phyloP scores from a whole-genome alignment of 2,797 vertebrate genomes.

The Balearica regulorum region DNA sequence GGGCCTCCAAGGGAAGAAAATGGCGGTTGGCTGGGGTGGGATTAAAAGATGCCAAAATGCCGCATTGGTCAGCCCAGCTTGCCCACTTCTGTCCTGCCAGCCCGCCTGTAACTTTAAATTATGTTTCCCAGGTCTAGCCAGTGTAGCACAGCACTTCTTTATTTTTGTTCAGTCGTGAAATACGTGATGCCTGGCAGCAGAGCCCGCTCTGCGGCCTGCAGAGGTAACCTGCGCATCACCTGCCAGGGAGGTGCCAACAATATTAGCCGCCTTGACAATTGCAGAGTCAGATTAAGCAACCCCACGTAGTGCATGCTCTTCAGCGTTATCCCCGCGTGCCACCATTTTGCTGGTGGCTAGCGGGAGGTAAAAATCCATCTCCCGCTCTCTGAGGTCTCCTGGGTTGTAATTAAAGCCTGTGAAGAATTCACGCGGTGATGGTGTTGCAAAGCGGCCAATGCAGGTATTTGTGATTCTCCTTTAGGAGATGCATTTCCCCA shows the following conservation, averaged over 20 bases:
- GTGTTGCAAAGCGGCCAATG: accelerated
- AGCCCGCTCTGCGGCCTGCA: accelerated
- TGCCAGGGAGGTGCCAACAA: accelerated
- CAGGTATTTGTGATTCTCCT: accelerated
- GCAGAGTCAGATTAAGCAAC: accelerated
- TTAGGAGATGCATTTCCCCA: not conserved
- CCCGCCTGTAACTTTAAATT: not conserved
- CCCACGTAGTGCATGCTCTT: accelerated
- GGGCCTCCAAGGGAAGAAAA: not conserved
- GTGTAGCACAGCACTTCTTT: accelerated
- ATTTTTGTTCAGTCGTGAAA: not conserved
- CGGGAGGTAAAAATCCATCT: accelerated
- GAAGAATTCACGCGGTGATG: accelerated
- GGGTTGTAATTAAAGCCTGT: accelerated
- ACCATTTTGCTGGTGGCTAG: not conserved
- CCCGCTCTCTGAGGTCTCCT: not conserved
- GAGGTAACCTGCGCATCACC: accelerated
- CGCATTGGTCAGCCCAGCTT: accelerated
- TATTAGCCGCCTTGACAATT: accelerated
- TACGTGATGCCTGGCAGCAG: not conserved
- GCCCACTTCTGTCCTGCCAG: accelerated
- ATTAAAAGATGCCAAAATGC: not conserved
- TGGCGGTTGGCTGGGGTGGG: not conserved
- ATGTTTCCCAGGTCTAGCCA: not conserved
- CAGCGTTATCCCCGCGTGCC: accelerated